Conservation (phyloP, 1,140 invertebrate genomes). For the Drosophila ogumai region DNA sequence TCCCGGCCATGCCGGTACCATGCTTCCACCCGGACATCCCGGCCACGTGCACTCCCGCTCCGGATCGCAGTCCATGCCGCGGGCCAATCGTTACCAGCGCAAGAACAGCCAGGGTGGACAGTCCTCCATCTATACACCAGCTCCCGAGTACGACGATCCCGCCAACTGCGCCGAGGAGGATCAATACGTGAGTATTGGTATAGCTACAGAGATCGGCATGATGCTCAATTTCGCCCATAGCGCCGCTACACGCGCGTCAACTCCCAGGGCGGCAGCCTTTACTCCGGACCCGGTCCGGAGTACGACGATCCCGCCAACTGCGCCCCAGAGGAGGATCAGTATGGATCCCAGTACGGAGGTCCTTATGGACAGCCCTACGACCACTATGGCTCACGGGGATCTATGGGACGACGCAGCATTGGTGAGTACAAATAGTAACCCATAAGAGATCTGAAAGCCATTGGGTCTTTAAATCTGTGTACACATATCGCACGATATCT, state of each 20-base stretch:
- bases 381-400: conserved; percentile 93
- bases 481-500: too few species aligned
- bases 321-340: conserved; percentile 94
- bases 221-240: conserved; percentile 24
- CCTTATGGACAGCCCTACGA: conserved; percentile 93
- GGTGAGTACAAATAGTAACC: conserved; percentile 62
- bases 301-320: conserved; percentile 97
- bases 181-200: conserved; percentile 88
- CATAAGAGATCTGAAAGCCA: not conserved
- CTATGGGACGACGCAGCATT: conserved; percentile 89
- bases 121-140: conserved; percentile 90
- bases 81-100: conserved; percentile 90
- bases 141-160: conserved; percentile 95
- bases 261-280: conserved; percentile 83
- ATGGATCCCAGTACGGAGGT: conserved; percentile 92
- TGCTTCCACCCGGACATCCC: conserved; percentile 89
- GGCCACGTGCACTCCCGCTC: conserved; percentile 92
- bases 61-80: conserved; percentile 94
- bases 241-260: conserved; percentile 84
- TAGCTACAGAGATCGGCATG: too few species aligned
- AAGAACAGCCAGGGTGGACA: conserved; percentile 89
- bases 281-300: conserved; percentile 88
- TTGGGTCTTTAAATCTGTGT: too few species aligned
- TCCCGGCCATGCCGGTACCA: conserved; percentile 89
- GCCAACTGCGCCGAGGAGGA: conserved; percentile 95